These are phyloP conservation scores for Callyntrura sp. DNA, from an alignment of 2,888 invertebrate genomes.

Conservation along the genomic window DNA sequence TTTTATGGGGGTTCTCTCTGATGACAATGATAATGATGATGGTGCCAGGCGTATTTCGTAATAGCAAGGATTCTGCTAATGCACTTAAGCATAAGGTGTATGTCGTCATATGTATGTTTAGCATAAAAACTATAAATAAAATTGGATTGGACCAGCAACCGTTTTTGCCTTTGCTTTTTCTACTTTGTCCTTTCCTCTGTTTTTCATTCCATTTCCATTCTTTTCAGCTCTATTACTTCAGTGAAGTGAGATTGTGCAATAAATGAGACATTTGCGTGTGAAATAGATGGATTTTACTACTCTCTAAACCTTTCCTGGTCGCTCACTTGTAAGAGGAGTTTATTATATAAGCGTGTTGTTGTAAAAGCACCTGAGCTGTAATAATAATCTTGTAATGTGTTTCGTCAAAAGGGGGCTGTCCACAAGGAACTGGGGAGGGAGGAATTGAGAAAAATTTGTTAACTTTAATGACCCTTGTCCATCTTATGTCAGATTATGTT, in stretches of 20 bases:
- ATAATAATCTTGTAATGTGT: conserved; percentile 44
- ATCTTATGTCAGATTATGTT: too few species aligned
- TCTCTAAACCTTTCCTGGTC: background rate
- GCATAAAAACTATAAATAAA: too few species aligned
- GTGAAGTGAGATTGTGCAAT: conserved; percentile 64
- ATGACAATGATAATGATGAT: background rate
- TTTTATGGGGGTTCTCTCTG: conserved; percentile 6
- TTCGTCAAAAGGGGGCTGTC: conserved; percentile 12
- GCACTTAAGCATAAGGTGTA: too few species aligned
- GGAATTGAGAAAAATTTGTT: background rate
- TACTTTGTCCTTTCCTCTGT: too few species aligned
- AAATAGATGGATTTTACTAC: conserved; percentile 76
- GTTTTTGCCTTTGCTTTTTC: too few species aligned
- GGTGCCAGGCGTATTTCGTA: too few species aligned
- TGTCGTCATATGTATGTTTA: too few species aligned
- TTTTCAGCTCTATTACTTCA: too few species aligned
- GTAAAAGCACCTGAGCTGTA: background rate
- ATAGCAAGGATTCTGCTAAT: too few species aligned
- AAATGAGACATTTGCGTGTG: conserved; percentile 83
- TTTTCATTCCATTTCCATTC: too few species aligned
- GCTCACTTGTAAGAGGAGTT: background rate
- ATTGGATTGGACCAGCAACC: too few species aligned
- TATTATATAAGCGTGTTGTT: background rate
- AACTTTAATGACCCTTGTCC: too few species aligned
- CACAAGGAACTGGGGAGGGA: background rate